These are phyloP conservation scores for Timema podura DNA, from an alignment of 2,888 invertebrate species.

Conservation along the genomic window DNA sequence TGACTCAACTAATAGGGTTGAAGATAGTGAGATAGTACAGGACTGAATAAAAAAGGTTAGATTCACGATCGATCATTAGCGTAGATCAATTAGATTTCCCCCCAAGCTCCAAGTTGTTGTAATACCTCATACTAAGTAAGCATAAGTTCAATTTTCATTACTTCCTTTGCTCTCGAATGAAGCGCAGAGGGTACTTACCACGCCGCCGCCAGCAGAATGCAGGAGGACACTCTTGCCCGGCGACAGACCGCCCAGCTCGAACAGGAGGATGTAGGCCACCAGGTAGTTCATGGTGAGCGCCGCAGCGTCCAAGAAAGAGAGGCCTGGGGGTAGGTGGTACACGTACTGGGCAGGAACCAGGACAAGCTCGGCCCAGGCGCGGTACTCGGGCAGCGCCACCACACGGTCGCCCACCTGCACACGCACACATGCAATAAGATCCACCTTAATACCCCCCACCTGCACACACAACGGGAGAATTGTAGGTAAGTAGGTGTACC, in stretches of 20 bases:
- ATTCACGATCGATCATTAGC: too few species aligned
- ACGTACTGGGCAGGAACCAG: constrained; percentile 75
- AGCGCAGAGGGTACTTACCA: constrained; percentile 63
- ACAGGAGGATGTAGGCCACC: constrained; percentile 79
- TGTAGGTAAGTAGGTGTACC: constrained; percentile 47
- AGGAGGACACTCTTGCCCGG: constrained; percentile 76
- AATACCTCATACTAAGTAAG: too few species aligned
- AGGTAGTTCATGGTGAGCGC: constrained; percentile 83
- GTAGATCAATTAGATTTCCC: too few species aligned
- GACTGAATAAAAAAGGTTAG: too few species aligned
- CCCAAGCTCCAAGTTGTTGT: too few species aligned
- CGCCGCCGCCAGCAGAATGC: constrained; percentile 83
- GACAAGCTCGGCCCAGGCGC: constrained; percentile 83
- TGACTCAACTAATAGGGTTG: too few species aligned
- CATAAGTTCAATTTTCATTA: background rate
- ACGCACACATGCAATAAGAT: constrained; percentile 15
- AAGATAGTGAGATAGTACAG: too few species aligned
- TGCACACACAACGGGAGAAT: too few species aligned
- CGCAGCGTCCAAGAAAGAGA: constrained; percentile 74
- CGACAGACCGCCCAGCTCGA: constrained; percentile 74
- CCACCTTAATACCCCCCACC: too few species aligned
- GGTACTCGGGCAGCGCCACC: constrained; percentile 77
- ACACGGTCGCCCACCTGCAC: constrained; percentile 73
- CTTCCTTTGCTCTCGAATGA: background rate
- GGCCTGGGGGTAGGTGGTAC: constrained; percentile 69